Percentiles rank a stretch among this genome's conserved stretches.
phyloP scores from a whole-genome alignment of 2,888 invertebrate genomes.

The Tenthredo amoena region DNA sequence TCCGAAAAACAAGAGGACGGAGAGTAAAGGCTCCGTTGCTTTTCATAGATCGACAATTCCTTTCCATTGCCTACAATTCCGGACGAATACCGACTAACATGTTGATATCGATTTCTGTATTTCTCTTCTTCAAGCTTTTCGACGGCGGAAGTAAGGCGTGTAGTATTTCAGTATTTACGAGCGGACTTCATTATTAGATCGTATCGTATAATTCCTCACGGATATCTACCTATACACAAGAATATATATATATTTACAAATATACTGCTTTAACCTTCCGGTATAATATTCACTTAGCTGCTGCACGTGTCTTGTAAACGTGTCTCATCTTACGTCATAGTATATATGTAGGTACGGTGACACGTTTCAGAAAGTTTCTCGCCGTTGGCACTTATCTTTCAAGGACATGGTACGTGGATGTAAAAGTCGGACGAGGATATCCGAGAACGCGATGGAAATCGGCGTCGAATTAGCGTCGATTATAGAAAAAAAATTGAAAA shows the following conservation, averaged over 20 bases:
- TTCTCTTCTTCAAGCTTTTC: not conserved
- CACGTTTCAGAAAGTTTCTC: not conserved
- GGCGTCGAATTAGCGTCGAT: not conserved
- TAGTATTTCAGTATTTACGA: not conserved
- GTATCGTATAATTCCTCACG: not conserved
- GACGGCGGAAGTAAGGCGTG: not conserved
- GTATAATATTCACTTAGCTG: not conserved
- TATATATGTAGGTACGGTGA: not conserved
- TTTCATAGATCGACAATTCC: not conserved
- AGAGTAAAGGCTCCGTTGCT: not conserved
- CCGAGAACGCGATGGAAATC: not conserved
- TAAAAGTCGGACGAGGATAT: not conserved
- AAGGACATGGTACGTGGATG: not conserved
- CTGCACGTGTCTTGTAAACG: conserved; percentile 30
- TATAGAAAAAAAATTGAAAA: not conserved
- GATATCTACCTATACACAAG: not conserved
- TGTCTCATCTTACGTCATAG: conserved; percentile 30
- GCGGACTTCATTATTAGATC: not conserved
- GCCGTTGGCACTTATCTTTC: not conserved
- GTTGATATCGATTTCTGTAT: not conserved
- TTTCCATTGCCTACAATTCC: not conserved
- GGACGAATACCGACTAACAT: not conserved
- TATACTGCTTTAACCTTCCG: not conserved
- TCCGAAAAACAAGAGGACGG: not conserved
- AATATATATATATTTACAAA: not conserved